phyloP scores from a whole-genome alignment of 2,888 invertebrate genomes.

The Choristoneura rosaceana region DNA sequence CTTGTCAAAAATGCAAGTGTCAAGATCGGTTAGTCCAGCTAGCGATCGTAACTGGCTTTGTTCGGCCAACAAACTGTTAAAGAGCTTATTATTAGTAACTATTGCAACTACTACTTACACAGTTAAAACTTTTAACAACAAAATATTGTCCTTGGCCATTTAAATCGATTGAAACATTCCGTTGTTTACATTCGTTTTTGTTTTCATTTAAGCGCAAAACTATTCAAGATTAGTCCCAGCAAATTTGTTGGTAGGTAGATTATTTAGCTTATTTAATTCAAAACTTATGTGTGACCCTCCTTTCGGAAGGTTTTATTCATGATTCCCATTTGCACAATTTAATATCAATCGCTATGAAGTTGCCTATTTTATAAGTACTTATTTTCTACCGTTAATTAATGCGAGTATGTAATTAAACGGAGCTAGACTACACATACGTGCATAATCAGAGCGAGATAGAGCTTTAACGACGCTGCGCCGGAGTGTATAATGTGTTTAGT shows the following conservation, averaged over 20 bases:
- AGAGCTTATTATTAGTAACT: slow-evolving; percentile 69
- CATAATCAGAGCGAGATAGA: slow-evolving; percentile 47
- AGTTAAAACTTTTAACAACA: slow-evolving; percentile 48
- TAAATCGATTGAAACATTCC: neutral
- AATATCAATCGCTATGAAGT: slow-evolving; percentile 48
- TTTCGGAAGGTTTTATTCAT: neutral
- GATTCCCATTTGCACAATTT: slow-evolving; percentile 42
- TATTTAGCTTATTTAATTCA: neutral
- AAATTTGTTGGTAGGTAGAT: neutral
- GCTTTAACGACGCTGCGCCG: slow-evolving; percentile 46
- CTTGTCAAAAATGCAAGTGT: slow-evolving; percentile 66
- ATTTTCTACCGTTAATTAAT: slow-evolving; percentile 51
- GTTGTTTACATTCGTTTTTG: neutral
- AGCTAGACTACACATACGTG: slow-evolving; percentile 40
- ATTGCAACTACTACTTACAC: slow-evolving; percentile 27
- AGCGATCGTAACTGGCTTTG: slow-evolving; percentile 62
- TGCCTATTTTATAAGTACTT: slow-evolving; percentile 50
- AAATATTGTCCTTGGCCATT: slow-evolving; percentile 46
- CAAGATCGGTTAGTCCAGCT: slow-evolving; percentile 65
- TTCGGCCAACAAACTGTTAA: slow-evolving; percentile 72
- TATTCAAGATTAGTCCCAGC: neutral
- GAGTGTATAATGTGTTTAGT: slow-evolving; percentile 45
- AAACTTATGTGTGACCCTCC: neutral
- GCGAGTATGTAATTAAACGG: slow-evolving; percentile 46
- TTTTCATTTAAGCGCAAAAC: neutral